Evolutionary conservation across 2,888 invertebrate genomes (phyloP), one percentile per base, ranked within the genome.

Genomic region (Apotomis betuletana): DNA sequence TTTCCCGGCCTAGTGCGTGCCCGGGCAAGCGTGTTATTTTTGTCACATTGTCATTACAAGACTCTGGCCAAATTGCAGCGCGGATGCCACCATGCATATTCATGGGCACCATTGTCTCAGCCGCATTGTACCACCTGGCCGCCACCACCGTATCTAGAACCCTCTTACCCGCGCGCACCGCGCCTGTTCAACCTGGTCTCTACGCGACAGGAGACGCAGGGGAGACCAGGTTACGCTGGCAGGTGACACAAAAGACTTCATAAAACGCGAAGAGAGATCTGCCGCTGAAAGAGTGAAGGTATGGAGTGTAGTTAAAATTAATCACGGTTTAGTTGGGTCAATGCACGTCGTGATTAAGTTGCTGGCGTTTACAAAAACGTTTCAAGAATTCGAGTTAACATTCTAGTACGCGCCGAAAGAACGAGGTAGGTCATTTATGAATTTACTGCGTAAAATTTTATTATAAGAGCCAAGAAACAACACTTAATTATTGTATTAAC

Each of bases 11-110:
- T 58, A 75, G 74, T 75, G 73, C 72, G 74, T 71, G 67, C 15
- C 65, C 59, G 67, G 63, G 70, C 74, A 80, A 81, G 83, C 81
- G 81, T 84, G 87, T 88, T 90, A 91, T 91, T 90, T 91, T 88
- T 86, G 90, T 89, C 88, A 88, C 92, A 90, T 87, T 90, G 90
- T 91, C 90, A 91, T 90, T 87, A 90, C 87, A 85, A 87, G 87
- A 87, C 86, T 85, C 87, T 87, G 85, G 81, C 88, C 90, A 90
- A 91, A 92, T 92, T 91, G 92, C 91, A 88, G 79, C 83, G 80
- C 76, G 68, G 89, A 86, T 87, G 89, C 87, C 87, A 83, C 86
- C 88, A 91, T 92, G 87, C 90, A 92, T 92, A 92, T 92, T 92
- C 92, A 92, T 84, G 83, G 79, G 67, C 70, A 77, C 82, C 82